Conservation (phyloP, 2,113 vertebrate genomes). For the Pica pica region DNA sequence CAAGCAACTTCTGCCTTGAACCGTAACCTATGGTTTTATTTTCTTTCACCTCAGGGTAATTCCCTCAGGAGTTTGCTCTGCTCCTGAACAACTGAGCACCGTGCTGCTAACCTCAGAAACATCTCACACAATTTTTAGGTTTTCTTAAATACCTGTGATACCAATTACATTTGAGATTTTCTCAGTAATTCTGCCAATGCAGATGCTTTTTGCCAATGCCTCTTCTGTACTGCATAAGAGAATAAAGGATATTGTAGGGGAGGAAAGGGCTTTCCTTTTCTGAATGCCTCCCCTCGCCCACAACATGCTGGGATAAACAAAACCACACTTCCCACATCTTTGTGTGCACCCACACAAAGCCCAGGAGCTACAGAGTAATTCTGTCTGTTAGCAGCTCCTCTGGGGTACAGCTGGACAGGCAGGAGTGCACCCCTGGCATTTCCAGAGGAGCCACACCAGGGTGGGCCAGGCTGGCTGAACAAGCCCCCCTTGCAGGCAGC, state of each 20-base stretch:
- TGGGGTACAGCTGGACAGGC: neutral
- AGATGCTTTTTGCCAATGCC: neutral
- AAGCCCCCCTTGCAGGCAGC: neutral
- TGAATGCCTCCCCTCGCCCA: rapidly evolving
- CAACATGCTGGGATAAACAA: neutral
- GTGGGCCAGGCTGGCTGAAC: neutral
- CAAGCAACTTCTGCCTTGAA: constrained; percentile 3
- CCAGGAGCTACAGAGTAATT: neutral
- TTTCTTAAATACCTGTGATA: neutral
- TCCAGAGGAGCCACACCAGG: rapidly evolving
- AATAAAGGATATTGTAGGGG: neutral
- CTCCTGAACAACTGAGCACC: neutral
- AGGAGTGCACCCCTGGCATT: neutral
- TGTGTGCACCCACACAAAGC: rapidly evolving
- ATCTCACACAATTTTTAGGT: neutral
- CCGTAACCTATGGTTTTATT: constrained; percentile 17
- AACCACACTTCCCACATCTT: neutral
- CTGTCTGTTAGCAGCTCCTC: neutral
- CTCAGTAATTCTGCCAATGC: neutral
- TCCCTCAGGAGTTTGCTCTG: neutral
- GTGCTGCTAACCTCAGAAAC: neutral
- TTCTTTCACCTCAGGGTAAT: neutral
- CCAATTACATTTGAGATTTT: neutral
- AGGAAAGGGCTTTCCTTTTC: neutral
- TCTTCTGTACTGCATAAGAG: neutral